Evolutionary conservation across 2,113 vertebrate species (phyloP).

Genomic region (Danionella cerebrum): DNA sequence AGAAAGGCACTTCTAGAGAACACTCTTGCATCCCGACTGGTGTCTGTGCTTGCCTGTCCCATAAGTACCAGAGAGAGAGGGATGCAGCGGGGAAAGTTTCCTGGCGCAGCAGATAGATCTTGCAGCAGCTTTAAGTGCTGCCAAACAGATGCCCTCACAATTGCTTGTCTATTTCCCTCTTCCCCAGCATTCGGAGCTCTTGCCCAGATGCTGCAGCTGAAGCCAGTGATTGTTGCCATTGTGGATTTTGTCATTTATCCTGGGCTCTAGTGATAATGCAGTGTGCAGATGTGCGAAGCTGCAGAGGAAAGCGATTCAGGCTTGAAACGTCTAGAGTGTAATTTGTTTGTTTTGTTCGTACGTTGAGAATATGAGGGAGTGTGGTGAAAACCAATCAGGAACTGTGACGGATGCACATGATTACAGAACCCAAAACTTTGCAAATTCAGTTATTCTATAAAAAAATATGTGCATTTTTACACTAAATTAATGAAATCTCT

Average conservation of each 20-base stretch:
- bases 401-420: too few relatives aligned
- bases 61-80: slow-evolving; percentile 58
- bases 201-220: slow-evolving; percentile 71
- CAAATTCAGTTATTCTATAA: too few relatives aligned
- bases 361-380: too few relatives aligned
- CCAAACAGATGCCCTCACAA: slow-evolving; percentile 68
- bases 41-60: slow-evolving; percentile 51
- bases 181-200: slow-evolving; percentile 58
- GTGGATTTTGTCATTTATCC: slow-evolving; percentile 75
- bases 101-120: slow-evolving; percentile 47
- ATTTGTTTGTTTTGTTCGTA: too few relatives aligned
- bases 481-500: too few relatives aligned
- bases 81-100: slow-evolving; percentile 49
- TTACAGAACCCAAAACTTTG: too few relatives aligned
- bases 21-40: slow-evolving; percentile 70
- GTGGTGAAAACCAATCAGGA: too few relatives aligned
- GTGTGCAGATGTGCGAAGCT: slow-evolving; percentile 65
- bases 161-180: slow-evolving; percentile 45
- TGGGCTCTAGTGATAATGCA: slow-evolving; percentile 70
- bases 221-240: slow-evolving; percentile 71
- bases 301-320: neutral
- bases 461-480: too few relatives aligned
- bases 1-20: slow-evolving; percentile 58
- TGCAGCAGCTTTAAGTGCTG: slow-evolving; percentile 52
- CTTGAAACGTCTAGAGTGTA: neutral